phyloP scores from a whole-genome alignment of 2,888 invertebrate species.

The Sinopyrophorus schimmeli region DNA sequence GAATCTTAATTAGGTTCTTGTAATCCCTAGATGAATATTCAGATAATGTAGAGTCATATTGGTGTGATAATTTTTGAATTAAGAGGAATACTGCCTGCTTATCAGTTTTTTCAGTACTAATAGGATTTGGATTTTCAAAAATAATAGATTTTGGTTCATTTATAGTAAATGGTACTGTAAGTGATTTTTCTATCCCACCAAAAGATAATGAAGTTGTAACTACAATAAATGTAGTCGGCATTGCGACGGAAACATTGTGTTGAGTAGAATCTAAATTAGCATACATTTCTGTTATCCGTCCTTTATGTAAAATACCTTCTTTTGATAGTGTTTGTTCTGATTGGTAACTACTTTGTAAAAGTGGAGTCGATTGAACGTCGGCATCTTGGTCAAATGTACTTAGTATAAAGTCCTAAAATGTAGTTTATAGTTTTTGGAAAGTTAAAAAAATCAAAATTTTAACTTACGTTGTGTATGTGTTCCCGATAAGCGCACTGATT shows the following conservation, averaged over 20 bases:
- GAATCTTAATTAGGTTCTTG: conserved; percentile 66
- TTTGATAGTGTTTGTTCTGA: conserved; percentile 69
- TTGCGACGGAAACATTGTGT: conserved; percentile 63
- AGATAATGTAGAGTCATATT: conserved; percentile 63
- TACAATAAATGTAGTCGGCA: too few relatives aligned
- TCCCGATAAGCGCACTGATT: conserved; percentile 75
- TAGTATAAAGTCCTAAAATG: conserved; percentile 59
- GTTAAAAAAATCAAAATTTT: neutral
- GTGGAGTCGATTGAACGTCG: conserved; percentile 51
- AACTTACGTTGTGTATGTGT: conserved; percentile 58
- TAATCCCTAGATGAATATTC: conserved; percentile 70
- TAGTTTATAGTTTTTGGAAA: neutral
- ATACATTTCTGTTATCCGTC: conserved; percentile 70
- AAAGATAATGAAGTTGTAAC: conserved; percentile 69
- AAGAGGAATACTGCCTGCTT: conserved; percentile 62
- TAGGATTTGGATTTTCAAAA: conserved; percentile 71
- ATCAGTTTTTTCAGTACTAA: conserved; percentile 57
- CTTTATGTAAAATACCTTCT: conserved; percentile 67
- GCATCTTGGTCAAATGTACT: conserved; percentile 57
- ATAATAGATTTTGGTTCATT: conserved; percentile 61
- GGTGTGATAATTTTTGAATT: conserved; percentile 65
- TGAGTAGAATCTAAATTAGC: conserved; percentile 60
- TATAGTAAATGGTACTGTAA: conserved; percentile 44
- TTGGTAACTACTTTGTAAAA: conserved; percentile 64
- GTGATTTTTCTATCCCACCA: conserved; percentile 56